These are phyloP conservation scores for Bathynomus jamesi DNA, from an alignment of 1,140 invertebrate species.

Conservation along the genomic window DNA sequence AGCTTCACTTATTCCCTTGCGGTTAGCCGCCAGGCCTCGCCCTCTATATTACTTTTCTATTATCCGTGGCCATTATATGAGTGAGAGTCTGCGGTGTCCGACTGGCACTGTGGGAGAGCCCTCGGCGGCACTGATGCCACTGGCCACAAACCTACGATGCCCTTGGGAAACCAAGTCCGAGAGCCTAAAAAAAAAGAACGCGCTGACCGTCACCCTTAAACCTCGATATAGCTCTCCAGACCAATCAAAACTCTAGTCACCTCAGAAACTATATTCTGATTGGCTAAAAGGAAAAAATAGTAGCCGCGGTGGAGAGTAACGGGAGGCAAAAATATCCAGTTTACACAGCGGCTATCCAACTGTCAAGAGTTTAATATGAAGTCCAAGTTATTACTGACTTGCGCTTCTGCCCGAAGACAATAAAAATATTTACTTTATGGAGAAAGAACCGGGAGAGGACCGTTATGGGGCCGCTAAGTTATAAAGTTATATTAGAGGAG, in stretches of 20 bases:
- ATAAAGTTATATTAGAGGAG: neutral
- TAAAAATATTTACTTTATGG: slow-evolving; percentile 34
- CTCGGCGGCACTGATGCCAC: neutral
- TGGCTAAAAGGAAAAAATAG: neutral
- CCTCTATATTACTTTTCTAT: neutral
- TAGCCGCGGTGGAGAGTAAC: neutral
- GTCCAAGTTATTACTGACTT: slow-evolving; percentile 30
- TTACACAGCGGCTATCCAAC: slow-evolving; percentile 29
- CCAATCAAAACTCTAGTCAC: neutral
- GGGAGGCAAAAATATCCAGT: slow-evolving; percentile 11
- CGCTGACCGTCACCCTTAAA: neutral
- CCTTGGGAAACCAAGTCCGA: neutral
- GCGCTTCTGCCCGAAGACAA: slow-evolving; percentile 28
- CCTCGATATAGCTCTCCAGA: neutral
- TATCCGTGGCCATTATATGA: neutral
- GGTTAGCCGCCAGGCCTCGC: neutral
- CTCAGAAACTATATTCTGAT: neutral
- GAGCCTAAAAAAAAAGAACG: neutral
- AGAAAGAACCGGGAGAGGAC: neutral
- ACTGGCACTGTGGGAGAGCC: neutral
- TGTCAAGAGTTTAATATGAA: slow-evolving; percentile 34
- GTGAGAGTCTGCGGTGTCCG: neutral
- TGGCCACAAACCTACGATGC: neutral
- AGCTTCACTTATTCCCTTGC: neutral
- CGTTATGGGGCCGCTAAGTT: neutral